Conservation (phyloP, 2,888 invertebrate species). For the Metacarcinus magister region DNA sequence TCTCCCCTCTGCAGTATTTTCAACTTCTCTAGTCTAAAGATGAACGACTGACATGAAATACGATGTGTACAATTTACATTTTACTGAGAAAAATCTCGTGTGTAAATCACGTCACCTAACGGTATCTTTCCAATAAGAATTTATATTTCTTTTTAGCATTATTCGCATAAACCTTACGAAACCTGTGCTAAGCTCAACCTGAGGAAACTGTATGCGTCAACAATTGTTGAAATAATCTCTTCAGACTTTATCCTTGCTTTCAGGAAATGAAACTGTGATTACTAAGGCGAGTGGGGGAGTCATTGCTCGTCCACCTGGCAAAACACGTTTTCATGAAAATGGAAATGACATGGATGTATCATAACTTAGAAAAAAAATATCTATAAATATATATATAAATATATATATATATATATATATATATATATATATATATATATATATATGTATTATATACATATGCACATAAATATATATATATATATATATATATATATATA, state of each 20-base stretch:
- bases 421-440: no score
- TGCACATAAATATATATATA: no score
- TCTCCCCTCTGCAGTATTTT: neutral
- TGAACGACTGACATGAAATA: conserved; percentile 7
- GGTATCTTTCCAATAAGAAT: neutral
- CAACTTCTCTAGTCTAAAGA: conserved; percentile 9
- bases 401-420: no score
- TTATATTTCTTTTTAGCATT: neutral
- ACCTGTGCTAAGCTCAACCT: neutral
- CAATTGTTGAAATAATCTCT: neutral
- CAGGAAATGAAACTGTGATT: neutral
- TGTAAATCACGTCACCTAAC: neutral
- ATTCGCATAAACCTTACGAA: neutral
- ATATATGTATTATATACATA: no score
- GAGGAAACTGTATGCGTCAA: neutral
- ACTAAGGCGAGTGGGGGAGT: neutral
- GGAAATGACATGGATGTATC: neutral
- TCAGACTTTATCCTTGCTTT: neutral
- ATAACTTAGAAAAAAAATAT: neutral
- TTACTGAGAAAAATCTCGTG: neutral
- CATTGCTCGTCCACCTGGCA: neutral
- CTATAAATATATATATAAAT: neutral
- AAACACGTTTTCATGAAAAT: neutral
- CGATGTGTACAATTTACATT: neutral
- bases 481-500: no score